A percentile compares a stretch with the other conserved stretches of the same genome.
These are phyloP conservation scores for Pachypeltis micranthus DNA, from an alignment of 1,140 invertebrate genomes.

Conservation along the genomic window DNA sequence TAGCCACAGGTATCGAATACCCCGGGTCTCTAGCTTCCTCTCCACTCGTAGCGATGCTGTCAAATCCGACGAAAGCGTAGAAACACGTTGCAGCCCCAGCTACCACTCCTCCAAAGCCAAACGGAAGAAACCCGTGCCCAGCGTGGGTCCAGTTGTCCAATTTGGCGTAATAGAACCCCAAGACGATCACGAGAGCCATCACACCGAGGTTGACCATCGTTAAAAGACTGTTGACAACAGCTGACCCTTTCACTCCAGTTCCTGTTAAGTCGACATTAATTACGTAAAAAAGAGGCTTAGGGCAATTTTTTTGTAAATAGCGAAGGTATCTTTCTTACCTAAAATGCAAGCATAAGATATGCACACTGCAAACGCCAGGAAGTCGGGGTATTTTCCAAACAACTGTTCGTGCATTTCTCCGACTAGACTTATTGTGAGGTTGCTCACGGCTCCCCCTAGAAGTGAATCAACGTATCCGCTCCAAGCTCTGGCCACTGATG, in stretches of 20 bases:
- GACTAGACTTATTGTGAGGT: slow-evolving; percentile 57
- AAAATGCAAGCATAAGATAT: slow-evolving; percentile 56
- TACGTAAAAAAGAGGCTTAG: too few species aligned
- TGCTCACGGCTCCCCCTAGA: slow-evolving; percentile 62
- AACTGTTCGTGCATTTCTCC: slow-evolving; percentile 59
- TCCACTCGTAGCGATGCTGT: slow-evolving; percentile 63
- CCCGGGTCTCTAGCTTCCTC: slow-evolving; percentile 52
- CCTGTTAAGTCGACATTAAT: too few species aligned
- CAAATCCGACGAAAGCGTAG: slow-evolving; percentile 84
- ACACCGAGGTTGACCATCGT: slow-evolving; percentile 66
- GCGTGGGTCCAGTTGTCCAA: slow-evolving; percentile 61
- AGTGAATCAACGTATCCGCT: slow-evolving; percentile 84
- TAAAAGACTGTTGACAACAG: slow-evolving; percentile 66
- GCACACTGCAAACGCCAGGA: slow-evolving; percentile 65
- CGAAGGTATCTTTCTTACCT: too few species aligned
- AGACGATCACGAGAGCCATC: slow-evolving; percentile 57
- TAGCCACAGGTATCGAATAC: slow-evolving; percentile 46
- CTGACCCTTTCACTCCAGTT: slow-evolving; percentile 76
- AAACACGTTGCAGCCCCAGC: slow-evolving; percentile 79
- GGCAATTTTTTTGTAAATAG: too few species aligned
- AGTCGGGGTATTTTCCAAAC: slow-evolving; percentile 62
- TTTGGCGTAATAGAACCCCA: slow-evolving; percentile 71
- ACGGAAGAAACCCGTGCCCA: slow-evolving; percentile 66
- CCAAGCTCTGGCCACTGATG: slow-evolving; percentile 83
- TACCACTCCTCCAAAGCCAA: slow-evolving; percentile 50